Percentiles rank a stretch among this genome's conserved stretches.
Evolutionary conservation across 2,888 invertebrate species (phyloP).

Genomic region (Homarus gammarus): DNA sequence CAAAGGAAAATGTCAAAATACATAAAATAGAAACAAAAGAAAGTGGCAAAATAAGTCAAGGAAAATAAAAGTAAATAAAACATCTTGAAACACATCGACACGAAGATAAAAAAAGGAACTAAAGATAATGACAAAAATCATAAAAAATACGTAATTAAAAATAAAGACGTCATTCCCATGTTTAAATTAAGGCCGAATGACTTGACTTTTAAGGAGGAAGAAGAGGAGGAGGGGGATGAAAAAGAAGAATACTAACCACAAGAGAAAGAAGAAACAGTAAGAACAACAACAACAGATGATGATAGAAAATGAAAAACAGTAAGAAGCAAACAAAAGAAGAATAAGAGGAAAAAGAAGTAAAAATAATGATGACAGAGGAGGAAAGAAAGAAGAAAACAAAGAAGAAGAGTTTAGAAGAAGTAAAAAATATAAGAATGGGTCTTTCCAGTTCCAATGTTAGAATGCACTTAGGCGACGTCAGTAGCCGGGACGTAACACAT

Average conservation of each 20-base stretch:
- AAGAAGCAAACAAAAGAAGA: too few species aligned
- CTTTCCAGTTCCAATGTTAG: not conserved
- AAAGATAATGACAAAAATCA: not conserved
- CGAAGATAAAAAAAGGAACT: not conserved
- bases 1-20: too few species aligned
- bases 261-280: too few species aligned
- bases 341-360: too few species aligned
- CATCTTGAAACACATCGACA: not conserved
- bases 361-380: not conserved
- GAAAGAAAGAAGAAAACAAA: not conserved
- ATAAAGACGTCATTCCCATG: too few species aligned
- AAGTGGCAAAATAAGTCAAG: not conserved
- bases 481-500: not conserved
- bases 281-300: not conserved
- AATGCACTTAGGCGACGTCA: slow-evolving; percentile 12
- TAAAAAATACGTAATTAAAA: too few species aligned
- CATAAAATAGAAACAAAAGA: too few species aligned
- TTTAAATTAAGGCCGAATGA: too few species aligned
- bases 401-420: not conserved
- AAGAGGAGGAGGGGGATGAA: too few species aligned
- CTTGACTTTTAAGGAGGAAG: too few species aligned
- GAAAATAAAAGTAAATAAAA: not conserved
- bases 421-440: not conserved
- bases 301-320: too few species aligned
- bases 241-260: too few species aligned